phyloP scores from a whole-genome alignment of 2,888 invertebrate genomes.

The Acanthosepion lycidas region DNA sequence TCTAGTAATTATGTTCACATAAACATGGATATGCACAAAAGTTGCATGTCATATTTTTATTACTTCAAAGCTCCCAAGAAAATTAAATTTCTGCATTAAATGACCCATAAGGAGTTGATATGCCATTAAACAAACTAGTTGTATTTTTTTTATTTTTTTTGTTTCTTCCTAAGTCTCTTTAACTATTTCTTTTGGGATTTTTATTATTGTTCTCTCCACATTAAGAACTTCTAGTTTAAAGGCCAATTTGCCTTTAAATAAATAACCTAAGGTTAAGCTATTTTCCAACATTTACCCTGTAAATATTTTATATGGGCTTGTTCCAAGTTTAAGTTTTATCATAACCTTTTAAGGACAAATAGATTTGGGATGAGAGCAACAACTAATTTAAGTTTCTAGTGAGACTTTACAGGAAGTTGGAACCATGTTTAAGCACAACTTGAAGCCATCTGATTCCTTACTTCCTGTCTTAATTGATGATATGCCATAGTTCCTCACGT shows the following conservation, averaged over 20 bases:
- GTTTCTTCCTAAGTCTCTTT: too few species aligned
- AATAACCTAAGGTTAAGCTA: not conserved
- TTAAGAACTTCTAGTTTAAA: not conserved
- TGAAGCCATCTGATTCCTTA: not conserved
- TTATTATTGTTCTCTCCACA: too few species aligned
- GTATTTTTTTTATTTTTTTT: too few species aligned
- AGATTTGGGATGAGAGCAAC: not conserved
- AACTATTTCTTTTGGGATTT: too few species aligned
- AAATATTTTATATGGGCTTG: not conserved
- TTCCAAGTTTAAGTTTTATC: not conserved
- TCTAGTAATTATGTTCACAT: too few species aligned
- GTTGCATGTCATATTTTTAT: too few species aligned
- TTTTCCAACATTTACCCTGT: not conserved
- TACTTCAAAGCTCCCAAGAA: too few species aligned
- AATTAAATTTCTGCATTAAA: too few species aligned
- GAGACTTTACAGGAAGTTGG: not conserved
- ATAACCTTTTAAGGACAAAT: not conserved
- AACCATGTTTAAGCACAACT: too few species aligned
- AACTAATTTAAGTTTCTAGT: not conserved
- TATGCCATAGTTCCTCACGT: not conserved
- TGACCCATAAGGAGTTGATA: too few species aligned
- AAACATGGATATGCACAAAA: too few species aligned
- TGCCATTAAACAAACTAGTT: too few species aligned
- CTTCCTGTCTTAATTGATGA: slow-evolving; percentile 9
- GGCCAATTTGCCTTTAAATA: not conserved